A percentile compares a stretch with the other conserved stretches of the same genome.
Evolutionary conservation across 2,797 vertebrate species (phyloP).

Genomic region (Apodemus agrarius): DNA sequence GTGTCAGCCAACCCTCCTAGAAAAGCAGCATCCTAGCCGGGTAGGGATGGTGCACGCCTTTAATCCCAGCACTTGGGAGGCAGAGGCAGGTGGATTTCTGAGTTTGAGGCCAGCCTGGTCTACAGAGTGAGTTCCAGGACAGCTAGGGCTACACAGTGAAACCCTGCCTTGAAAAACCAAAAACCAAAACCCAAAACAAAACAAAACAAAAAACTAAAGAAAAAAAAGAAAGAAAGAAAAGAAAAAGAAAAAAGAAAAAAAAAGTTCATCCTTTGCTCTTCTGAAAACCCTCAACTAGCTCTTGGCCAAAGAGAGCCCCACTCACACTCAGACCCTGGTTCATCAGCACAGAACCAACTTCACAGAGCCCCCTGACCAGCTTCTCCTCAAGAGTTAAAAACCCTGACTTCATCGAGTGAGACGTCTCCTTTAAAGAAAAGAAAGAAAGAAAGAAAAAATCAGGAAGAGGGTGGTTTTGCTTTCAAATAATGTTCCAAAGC

Average conservation of each 20-base stretch:
- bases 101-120: too few species aligned
- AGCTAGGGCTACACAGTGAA: too few species aligned
- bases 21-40: not conserved
- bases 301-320: not conserved
- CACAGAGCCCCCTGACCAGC: not conserved
- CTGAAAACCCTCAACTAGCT: not conserved
- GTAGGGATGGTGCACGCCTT: too few species aligned
- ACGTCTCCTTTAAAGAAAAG: slow-evolving; percentile 66
- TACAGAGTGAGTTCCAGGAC: too few species aligned
- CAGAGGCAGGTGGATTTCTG: too few species aligned
- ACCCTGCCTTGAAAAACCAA: too few species aligned
- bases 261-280: not conserved
- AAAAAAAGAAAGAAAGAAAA: too few species aligned
- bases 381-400: slow-evolving; percentile 79
- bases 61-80: too few species aligned
- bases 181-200: too few species aligned
- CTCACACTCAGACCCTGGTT: not conserved
- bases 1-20: not conserved
- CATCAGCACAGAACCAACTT: not conserved
- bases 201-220: too few species aligned
- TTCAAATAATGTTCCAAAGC: slow-evolving; percentile 85
- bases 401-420: slow-evolving; percentile 75
- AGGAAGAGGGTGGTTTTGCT: slow-evolving; percentile 75
- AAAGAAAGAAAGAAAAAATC: slow-evolving; percentile 61
- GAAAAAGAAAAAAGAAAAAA: too few species aligned